Base-by-base conservation (phyloP, 2,797 vertebrate species). In the Ibycter americanus region DNA sequence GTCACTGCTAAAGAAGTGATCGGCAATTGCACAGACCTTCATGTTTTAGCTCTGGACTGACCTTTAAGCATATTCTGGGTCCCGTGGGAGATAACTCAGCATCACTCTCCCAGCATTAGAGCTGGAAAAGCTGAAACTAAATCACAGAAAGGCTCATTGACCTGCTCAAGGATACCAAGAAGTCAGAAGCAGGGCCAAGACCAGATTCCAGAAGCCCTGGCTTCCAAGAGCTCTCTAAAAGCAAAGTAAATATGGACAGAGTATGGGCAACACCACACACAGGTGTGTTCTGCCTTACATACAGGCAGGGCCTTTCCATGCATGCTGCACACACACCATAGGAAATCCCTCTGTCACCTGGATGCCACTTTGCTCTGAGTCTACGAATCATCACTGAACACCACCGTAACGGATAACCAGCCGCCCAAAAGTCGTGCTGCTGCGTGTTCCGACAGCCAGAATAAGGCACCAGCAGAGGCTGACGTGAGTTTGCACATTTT, bases 361-460 rank as follows among this genome's bases (percentile, higher is more conserved):
- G 52, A 40, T 0, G 2, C 15, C 36, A 14, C 25, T 52, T 49
- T 72, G 63, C 67, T 78, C 72, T 8, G 40, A 61, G 62, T 36
- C 70, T n/a, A 4, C 18, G 2, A 5, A 18, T 5, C 26, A 20
- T 10, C 74, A 6, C 55, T n/a, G 38, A 31, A 7, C 29, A 25
- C 5, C 68, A 31, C 12, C 34, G 5, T 3, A 6, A 3, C 0
- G 7, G n/a, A 26, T 1, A 6, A 18, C 2, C 46, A 56, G 19
- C 19, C 83, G 18, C 62, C 13, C 55, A 56, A 62, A 46, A 9
- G 34, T 13, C 27, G 31, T 3, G 1, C 4, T 42, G 19, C 63
- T 14, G 15, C 0, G 0, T 27, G 56, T 29, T 44, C 73, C 9
- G 4, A 19, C 7, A 70, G 22, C 4, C 68, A 15, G 14, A 21